phyloP scores from a whole-genome alignment of 1,140 invertebrate species.

The Papilio dardanus region DNA sequence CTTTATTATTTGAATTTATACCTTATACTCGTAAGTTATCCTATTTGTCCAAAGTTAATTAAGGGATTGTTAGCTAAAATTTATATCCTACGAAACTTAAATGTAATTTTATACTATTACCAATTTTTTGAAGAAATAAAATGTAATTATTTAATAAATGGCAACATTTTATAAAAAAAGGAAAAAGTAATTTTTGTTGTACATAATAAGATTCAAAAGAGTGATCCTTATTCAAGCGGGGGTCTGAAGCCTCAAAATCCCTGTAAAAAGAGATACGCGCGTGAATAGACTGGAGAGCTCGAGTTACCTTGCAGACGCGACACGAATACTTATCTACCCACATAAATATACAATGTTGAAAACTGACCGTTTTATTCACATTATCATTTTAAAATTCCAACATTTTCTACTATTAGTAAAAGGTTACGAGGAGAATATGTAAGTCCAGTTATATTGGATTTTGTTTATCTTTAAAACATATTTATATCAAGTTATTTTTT shows the following conservation, averaged over 20 bases:
- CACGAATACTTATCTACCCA: slow-evolving; percentile 39
- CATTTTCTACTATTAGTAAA: neutral
- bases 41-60: no score
- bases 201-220: slow-evolving; percentile 40
- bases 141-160: slow-evolving; percentile 2
- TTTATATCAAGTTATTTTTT: neutral
- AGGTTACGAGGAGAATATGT: neutral
- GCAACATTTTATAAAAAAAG: slow-evolving; percentile 13
- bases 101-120: neutral
- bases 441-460: neutral
- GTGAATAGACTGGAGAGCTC: slow-evolving; percentile 52
- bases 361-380: slow-evolving; percentile 17
- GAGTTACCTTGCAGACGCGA: slow-evolving; percentile 39
- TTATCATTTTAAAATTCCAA: neutral
- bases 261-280: slow-evolving; percentile 51
- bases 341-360: slow-evolving; percentile 27
- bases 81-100: neutral
- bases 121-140: neutral
- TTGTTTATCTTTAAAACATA: neutral
- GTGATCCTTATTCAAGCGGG: slow-evolving; percentile 35
- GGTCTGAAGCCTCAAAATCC: slow-evolving; percentile 42
- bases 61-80: neutral
- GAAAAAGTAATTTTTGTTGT: slow-evolving; percentile 30
- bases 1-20: no score
- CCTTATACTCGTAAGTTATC: no score